These are phyloP conservation scores for Halictus rubicundus DNA, from an alignment of 1,140 invertebrate genomes.

Conservation along the genomic window DNA sequence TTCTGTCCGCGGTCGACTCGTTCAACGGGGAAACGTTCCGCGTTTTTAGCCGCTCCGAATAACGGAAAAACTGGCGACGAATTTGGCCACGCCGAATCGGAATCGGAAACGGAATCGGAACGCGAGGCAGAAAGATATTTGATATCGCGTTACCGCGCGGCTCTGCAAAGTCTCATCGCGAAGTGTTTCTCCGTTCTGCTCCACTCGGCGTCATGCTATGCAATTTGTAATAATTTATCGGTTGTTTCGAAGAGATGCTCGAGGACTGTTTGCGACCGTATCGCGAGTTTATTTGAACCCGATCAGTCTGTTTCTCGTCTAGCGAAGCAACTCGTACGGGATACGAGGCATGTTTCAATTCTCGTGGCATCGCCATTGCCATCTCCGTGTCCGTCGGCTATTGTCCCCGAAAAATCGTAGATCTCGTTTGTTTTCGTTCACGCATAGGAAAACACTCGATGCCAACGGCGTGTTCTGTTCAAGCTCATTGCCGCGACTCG, in stretches of 20 bases:
- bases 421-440: conserved; percentile 34
- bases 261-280: conserved; percentile 22
- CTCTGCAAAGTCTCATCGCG: too few species aligned
- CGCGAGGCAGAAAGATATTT: too few species aligned
- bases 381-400: not conserved
- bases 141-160: too few species aligned
- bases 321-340: not conserved
- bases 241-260: conserved; percentile 19
- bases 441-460: not conserved
- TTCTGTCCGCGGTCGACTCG: not conserved
- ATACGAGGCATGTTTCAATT: conserved; percentile 34
- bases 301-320: conserved; percentile 44
- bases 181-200: too few species aligned
- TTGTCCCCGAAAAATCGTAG: conserved; percentile 13
- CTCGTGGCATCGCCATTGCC: not conserved
- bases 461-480: conserved; percentile 15
- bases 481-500: not conserved
- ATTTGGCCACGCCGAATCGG: too few species aligned
- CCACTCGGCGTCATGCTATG: too few species aligned
- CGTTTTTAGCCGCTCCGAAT: not conserved
- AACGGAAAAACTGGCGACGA: not conserved
- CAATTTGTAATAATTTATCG: conserved; percentile 17
- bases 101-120: too few species aligned
- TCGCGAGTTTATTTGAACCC: conserved; percentile 46
- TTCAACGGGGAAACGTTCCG: not conserved